A percentile compares a stretch with the other conserved stretches of the same genome.
Evolutionary conservation across 2,797 vertebrate species (phyloP).

Genomic region (Myotis planiceps): DNA sequence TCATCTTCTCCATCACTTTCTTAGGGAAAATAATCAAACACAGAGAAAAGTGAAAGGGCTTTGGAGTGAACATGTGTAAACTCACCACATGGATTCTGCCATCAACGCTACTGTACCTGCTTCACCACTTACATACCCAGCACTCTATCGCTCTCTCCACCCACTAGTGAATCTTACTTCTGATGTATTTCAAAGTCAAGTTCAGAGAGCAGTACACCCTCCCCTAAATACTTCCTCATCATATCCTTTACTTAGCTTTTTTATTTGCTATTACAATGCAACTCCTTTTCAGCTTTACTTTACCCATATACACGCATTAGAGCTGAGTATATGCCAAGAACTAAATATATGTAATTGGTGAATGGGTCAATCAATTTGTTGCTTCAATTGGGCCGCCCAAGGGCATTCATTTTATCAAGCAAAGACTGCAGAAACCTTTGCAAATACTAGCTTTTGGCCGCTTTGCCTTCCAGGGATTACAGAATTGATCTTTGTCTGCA

Average conservation of each 20-base stretch:
- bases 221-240: not conserved
- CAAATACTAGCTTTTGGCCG: conserved; percentile 10
- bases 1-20: not conserved
- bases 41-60: not conserved
- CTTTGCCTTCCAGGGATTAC: conserved; percentile 60
- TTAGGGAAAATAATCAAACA: conserved; percentile 8
- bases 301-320: too few relatives aligned
- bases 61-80: not conserved
- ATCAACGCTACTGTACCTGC: not conserved
- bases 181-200: conserved; percentile 19
- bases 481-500: conserved; percentile 57
- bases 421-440: conserved; percentile 26
- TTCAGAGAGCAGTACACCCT: not conserved
- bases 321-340: not conserved
- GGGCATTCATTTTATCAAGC: conserved; percentile 23
- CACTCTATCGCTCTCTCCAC: not conserved
- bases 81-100: not conserved
- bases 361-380: not conserved
- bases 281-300: not conserved
- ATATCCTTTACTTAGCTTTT: not conserved
- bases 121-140: not conserved
- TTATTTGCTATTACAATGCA: not conserved
- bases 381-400: not conserved
- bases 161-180: not conserved
- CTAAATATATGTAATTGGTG: not conserved